Base-by-base conservation (phyloP, 2,797 vertebrate genomes). In the Etheostoma perlongum region DNA sequence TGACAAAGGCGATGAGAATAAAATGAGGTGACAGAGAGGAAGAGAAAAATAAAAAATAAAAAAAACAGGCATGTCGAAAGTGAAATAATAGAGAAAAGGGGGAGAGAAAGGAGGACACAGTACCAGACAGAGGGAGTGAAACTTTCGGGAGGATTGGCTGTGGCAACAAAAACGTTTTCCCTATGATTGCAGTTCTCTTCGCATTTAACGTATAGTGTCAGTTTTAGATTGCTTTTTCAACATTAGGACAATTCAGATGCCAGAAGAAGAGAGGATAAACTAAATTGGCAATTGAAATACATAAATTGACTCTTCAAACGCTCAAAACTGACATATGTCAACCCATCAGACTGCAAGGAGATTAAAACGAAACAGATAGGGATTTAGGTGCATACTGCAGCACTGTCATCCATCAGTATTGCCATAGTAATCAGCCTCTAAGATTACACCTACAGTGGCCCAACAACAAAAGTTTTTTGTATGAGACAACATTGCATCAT, bases 181-280 rank as follows among this genome's bases (percentile, higher is more conserved):
- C 76, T 74, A 72, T 90, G 88, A 90, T 88, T 91, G 79, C 71
- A 67, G 42, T 77, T 81, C 60, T 71, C 78, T 89, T 84, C 88
- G 79, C 81, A 89, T 91, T 89, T 89, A 86, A 82, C 76, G 85
- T 83, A 85, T 83, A 88, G 81, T 90, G 88, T 91, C 88, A 85
- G 71, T 88, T 89, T 91, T 82, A 80, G 72, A 81, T 85, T 65
- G 3, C 73, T 89, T 76, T 85, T 19, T 21, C 78, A 67, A 86
- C 82, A 87, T 85, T 76, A 72, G 79, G 69, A 85, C 76, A 76
- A 88, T 84, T 84, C 79, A 87, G 71, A 82, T 72, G 84, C 70
- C 84, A 89, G 74, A 77, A 76, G 73, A 77, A 57, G 25, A 51
- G 76, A 77, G 76, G 64, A 67, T 4, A 61, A 18, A 75, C 67